Percentiles rank a stretch among this genome's conserved stretches.
These are phyloP conservation scores for Alsophila aescularia DNA, from an alignment of 2,888 invertebrate species.

Conservation along the genomic window DNA sequence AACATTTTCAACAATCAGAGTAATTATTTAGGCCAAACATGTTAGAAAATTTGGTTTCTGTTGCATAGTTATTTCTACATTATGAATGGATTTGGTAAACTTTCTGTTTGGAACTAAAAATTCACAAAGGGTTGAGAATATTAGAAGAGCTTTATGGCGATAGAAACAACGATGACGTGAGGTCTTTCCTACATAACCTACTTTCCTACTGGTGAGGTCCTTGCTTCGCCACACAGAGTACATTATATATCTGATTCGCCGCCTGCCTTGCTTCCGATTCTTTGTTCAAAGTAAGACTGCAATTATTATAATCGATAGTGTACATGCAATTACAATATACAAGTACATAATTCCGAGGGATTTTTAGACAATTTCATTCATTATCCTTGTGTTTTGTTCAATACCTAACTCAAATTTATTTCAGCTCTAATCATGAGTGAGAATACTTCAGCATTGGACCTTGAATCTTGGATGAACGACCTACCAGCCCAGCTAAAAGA, in stretches of 20 bases:
- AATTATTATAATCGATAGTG: constrained; percentile 14
- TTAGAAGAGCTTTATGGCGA: not conserved
- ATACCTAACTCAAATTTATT: constrained; percentile 25
- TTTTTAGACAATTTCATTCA: not conserved
- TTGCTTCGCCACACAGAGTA: too few relatives aligned
- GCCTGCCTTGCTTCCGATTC: constrained; percentile 14
- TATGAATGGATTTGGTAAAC: not conserved
- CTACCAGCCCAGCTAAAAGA: constrained; percentile 84
- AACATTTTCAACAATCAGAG: not conserved
- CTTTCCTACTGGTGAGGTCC: constrained; percentile 5
- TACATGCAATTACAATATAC: constrained; percentile 20
- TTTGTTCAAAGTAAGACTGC: constrained; percentile 26
- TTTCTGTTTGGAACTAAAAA: not conserved
- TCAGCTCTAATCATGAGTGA: constrained; percentile 66
- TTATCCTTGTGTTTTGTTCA: not conserved
- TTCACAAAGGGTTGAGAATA: not conserved
- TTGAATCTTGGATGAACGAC: constrained; percentile 89
- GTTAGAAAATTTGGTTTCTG: too few relatives aligned
- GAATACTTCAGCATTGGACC: constrained; percentile 51
- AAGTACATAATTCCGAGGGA: not conserved
- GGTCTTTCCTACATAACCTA: too few relatives aligned
- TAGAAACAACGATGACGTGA: constrained; percentile 19
- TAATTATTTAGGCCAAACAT: not conserved
- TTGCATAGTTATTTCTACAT: too few relatives aligned
- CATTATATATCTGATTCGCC: not conserved